Evolutionary conservation across 2,888 invertebrate genomes (phyloP), one percentile per base, ranked within the genome.

Genomic region (Eustalomyia histrio): DNA sequence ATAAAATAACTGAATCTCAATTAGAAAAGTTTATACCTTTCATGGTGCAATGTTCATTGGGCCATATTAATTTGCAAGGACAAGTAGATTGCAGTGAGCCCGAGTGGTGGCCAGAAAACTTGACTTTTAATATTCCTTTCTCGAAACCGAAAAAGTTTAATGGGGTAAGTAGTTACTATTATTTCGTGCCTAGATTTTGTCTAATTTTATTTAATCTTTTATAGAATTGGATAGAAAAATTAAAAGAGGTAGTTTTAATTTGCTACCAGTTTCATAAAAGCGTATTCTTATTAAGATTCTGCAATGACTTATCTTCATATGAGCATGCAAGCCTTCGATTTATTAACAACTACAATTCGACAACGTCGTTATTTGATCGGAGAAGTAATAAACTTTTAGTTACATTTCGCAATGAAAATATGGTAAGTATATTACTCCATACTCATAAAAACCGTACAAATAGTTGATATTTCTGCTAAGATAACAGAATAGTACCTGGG

Each of bases 1-100:
- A 93, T 81, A 92, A 93, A 87, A 93, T 94, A 84, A 92, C 92
- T 33, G 91, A 93, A 87, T 91, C 89, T 74, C 93, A 94, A 88
- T 89, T 95, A 85, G 94, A 95, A 91, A 92, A 92, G 85, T 95
- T 95, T 88, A 93, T 95, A 86, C 93, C 94, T 83, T 95, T 95
- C 88, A 94, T 95, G 94, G 94, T 95, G 84, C 94, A 94, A 88
- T 95, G 94, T 91, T 95, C 95, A 60, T 92, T 94, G 91, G 94
- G 94, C 63, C 93, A 94, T 86, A 93, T 93, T 73, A 91, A 92
- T 78, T 84, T 89, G 76, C 89, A 89, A 76, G 87, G 87, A 68
- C 89, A 88, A 86, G 87, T 88, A 55, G 89, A 91, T 89, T 87
- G 90, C 85, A 85, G 88, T 83, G 92, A 93, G 87, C 94, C 94